Percentiles rank a stretch among this genome's conserved stretches.
Evolutionary conservation across 2,888 invertebrate genomes (phyloP).

Genomic region (Drosophila lutescens): DNA sequence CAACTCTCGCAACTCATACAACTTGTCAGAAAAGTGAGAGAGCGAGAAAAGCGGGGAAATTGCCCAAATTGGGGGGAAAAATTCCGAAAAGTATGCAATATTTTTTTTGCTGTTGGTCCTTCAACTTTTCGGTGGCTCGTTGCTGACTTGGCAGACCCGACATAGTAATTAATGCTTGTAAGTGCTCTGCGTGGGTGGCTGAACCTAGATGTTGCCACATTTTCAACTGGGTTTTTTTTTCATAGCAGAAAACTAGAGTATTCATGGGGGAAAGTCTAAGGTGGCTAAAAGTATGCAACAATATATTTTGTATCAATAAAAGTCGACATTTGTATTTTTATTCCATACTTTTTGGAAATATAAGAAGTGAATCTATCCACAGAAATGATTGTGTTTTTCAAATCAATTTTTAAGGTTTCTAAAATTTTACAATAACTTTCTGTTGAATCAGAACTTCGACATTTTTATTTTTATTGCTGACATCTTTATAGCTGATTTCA

Average conservation of each 20-base stretch:
- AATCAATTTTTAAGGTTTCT: too few relatives aligned
- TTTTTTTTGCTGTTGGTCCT: slow-evolving; percentile 44
- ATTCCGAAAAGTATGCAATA: slow-evolving; percentile 70
- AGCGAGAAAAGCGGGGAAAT: slow-evolving; percentile 11
- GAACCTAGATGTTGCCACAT: slow-evolving; percentile 34
- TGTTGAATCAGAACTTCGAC: too few relatives aligned
- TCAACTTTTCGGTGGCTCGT: slow-evolving; percentile 41
- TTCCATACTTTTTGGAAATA: too few relatives aligned
- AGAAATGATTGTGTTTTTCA: too few relatives aligned
- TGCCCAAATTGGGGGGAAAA: slow-evolving; percentile 26
- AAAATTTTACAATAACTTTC: too few relatives aligned
- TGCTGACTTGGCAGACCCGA: slow-evolving; percentile 59
- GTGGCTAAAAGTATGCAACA: too few relatives aligned
- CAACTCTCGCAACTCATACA: slow-evolving; percentile 55
- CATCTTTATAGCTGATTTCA: too few relatives aligned
- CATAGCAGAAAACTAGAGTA: background rate
- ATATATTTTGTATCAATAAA: too few relatives aligned
- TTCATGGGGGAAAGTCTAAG: too few relatives aligned
- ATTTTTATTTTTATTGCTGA: too few relatives aligned
- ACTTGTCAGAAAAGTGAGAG: slow-evolving; percentile 22
- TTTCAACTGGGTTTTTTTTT: slow-evolving; percentile 38
- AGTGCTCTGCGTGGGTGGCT: slow-evolving; percentile 47
- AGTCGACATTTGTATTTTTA: too few relatives aligned
- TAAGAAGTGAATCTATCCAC: too few relatives aligned
- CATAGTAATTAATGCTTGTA: slow-evolving; percentile 74